Percentiles rank a stretch among this genome's conserved stretches.
phyloP scores from a whole-genome alignment of 1,140 invertebrate species.

The Procambarus virginalis region DNA sequence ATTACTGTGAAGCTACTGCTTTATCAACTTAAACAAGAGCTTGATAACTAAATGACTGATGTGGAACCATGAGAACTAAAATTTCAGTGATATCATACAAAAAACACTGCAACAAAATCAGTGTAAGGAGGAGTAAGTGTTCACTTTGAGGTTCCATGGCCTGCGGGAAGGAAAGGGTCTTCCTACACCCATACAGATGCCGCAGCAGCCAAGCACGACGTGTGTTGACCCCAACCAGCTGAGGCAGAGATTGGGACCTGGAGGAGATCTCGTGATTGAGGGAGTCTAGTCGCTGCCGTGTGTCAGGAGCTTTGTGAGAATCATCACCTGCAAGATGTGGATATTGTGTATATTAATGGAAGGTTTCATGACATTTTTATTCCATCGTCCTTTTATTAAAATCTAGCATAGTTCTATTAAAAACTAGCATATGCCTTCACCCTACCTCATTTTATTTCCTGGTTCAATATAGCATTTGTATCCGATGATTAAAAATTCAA shows the following conservation, averaged over 20 bases:
- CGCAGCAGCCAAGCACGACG: constrained; percentile 21
- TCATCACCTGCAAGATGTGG: constrained; percentile 1
- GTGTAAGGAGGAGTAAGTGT: background rate
- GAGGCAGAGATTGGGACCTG: background rate
- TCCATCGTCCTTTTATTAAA: too few relatives aligned
- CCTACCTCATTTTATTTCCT: too few relatives aligned
- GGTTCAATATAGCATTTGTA: too few relatives aligned
- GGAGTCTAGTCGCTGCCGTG: constrained; percentile 29
- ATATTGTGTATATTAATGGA: background rate
- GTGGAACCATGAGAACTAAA: too few relatives aligned
- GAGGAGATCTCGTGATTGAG: background rate
- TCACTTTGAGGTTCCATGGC: constrained; percentile 55
- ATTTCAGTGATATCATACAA: background rate
- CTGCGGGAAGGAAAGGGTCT: background rate
- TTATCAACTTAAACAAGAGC: too few relatives aligned
- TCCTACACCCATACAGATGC: background rate
- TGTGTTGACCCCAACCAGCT: constrained; percentile 28
- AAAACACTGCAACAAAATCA: background rate
- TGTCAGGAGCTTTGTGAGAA: background rate
- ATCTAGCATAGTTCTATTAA: too few relatives aligned
- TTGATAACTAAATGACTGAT: too few relatives aligned
- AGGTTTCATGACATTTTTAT: background rate
- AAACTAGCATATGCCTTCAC: too few relatives aligned
- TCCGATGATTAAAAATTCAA: too few relatives aligned
- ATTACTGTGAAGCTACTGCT: too few relatives aligned